Percentiles rank a stretch among this genome's conserved stretches.
Evolutionary conservation across 2,113 vertebrate genomes (phyloP).

Genomic region (Corvus moneduloides): DNA sequence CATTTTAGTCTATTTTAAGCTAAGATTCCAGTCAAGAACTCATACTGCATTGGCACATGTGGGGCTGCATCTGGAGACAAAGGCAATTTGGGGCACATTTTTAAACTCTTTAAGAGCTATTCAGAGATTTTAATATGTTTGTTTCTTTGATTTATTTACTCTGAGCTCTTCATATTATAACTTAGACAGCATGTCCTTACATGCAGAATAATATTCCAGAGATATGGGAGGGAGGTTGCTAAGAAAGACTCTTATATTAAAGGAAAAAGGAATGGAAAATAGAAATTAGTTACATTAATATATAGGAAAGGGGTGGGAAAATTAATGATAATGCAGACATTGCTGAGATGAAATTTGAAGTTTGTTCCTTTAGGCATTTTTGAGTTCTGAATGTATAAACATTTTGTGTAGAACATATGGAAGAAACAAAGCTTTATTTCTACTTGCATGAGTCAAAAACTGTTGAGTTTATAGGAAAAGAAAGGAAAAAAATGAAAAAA

Average conservation of each 20-base stretch:
- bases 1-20: not conserved
- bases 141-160: not conserved
- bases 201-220: not conserved
- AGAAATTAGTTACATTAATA: constrained; percentile 49
- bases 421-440: not conserved
- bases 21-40: not conserved
- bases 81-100: not conserved
- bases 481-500: not conserved
- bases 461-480: not conserved
- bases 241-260: constrained; percentile 40
- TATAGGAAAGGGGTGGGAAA: constrained; percentile 15
- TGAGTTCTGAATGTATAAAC: not conserved
- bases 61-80: not conserved
- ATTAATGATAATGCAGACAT: constrained; percentile 16
- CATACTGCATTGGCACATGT: not conserved
- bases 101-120: not conserved
- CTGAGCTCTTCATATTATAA: not conserved
- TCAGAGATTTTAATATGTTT: not conserved
- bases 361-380: constrained; percentile 14
- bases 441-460: not conserved
- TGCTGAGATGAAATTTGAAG: not conserved
- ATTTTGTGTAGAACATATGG: not conserved
- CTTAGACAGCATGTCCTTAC: not conserved
- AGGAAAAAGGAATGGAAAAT: constrained; percentile 1
- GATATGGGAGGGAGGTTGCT: not conserved